Percentiles rank a stretch among this genome's conserved stretches.
Conservation (phyloP, 2,888 invertebrate species). For the Xylota segnis region DNA sequence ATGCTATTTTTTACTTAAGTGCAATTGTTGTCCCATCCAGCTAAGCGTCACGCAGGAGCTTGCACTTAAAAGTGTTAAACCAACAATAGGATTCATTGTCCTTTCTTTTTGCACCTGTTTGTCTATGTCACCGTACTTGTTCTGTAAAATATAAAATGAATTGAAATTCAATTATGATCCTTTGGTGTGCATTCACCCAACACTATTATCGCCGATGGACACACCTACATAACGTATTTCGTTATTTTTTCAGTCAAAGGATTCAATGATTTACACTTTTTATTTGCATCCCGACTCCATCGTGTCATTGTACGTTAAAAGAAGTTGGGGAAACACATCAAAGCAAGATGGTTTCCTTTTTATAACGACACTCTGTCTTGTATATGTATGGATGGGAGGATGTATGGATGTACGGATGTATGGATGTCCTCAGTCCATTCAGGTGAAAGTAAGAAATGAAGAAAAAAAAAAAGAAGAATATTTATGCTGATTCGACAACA, state of each 20-base stretch:
- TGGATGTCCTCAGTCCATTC: constrained; percentile 12
- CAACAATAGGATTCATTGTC: constrained; percentile 29
- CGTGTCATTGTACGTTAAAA: not conserved
- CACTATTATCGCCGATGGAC: constrained; percentile 45
- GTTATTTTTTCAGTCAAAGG: constrained; percentile 42
- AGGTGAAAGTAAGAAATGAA: constrained; percentile 38
- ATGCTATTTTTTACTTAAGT: not conserved
- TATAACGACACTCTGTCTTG: not conserved
- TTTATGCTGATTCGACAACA: constrained; percentile 65
- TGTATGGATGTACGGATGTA: not conserved
- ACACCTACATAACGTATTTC: not conserved
- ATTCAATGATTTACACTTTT: constrained; percentile 26
- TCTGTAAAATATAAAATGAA: not conserved
- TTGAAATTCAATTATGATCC: constrained; percentile 69
- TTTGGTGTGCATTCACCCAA: constrained; percentile 37
- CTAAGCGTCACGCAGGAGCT: constrained; percentile 2
- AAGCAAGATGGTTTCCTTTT: constrained; percentile 18
- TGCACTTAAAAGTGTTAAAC: constrained; percentile 20
- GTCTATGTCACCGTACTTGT: too few species aligned
- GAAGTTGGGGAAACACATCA: constrained; percentile 10
- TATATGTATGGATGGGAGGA: not conserved
- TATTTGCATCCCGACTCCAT: constrained; percentile 13
- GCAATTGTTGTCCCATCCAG: not conserved
- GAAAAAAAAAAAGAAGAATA: constrained; percentile 6
- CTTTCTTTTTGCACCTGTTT: too few species aligned